phyloP scores from a whole-genome alignment of 2,888 invertebrate species.

The Drosophila paucipuncta region DNA sequence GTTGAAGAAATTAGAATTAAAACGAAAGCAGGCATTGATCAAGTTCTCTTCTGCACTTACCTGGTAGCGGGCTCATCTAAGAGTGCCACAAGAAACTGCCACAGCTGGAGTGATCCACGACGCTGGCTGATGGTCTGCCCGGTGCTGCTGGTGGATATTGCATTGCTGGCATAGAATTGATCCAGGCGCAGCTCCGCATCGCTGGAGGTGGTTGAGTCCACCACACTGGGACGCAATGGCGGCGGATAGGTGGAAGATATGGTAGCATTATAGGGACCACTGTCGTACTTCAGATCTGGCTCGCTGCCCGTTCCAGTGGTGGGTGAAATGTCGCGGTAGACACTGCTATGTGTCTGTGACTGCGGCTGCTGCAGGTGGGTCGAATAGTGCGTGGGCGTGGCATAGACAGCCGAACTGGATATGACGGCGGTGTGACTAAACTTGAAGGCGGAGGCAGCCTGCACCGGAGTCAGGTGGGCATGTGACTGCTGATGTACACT shows the following conservation, averaged over 20 bases:
- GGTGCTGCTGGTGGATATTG: conserved; percentile 79
- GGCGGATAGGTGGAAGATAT: conserved; percentile 83
- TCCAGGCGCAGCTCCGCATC: conserved; percentile 84
- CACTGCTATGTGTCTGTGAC: conserved; percentile 53
- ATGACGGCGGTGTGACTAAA: conserved; percentile 79
- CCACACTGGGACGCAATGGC: conserved; percentile 73
- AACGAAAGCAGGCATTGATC: neutral
- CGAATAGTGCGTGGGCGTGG: conserved; percentile 65
- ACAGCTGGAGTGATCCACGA: conserved; percentile 95
- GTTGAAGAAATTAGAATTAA: neutral
- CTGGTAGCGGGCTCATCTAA: conserved; percentile 89
- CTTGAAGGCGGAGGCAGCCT: conserved; percentile 73
- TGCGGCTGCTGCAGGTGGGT: conserved; percentile 66
- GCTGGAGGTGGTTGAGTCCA: conserved; percentile 84
- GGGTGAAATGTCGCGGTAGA: conserved; percentile 76
- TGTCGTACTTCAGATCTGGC: conserved; percentile 82
- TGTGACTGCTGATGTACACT: conserved; percentile 62
- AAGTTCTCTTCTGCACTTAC: conserved; percentile 57
- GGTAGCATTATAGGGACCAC: conserved; percentile 82
- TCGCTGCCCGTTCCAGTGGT: conserved; percentile 63
- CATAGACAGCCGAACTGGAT: conserved; percentile 74
- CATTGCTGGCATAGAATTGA: conserved; percentile 81
- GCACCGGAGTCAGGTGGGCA: conserved; percentile 67
- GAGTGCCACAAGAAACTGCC: conserved; percentile 97
- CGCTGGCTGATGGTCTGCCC: conserved; percentile 86